A percentile compares a stretch with the other conserved stretches of the same genome.
Evolutionary conservation across 2,113 vertebrate species (phyloP).

Genomic region (Formicarius rufipectus): DNA sequence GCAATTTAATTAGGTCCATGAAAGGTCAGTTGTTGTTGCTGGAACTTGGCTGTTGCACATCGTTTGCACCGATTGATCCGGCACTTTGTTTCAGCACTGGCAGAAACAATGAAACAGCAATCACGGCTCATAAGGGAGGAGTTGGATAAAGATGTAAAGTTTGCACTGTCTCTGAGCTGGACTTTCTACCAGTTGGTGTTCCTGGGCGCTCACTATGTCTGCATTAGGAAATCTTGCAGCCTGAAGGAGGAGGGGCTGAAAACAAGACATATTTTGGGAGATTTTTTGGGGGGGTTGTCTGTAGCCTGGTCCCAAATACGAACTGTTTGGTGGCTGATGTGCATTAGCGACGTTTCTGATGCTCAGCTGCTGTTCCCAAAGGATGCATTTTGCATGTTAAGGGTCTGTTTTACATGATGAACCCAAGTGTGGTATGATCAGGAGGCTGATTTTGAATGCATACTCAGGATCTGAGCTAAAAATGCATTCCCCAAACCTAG

Average conservation of each 20-base stretch:
- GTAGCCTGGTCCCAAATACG: neutral
- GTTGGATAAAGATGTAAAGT: neutral
- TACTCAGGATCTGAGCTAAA: neutral
- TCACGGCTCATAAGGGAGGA: neutral
- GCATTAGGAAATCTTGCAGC: neutral
- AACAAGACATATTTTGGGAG: neutral
- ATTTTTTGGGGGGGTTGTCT: neutral
- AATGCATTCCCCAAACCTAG: neutral
- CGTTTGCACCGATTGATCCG: neutral
- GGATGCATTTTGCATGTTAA: neutral
- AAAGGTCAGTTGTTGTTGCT: conserved; percentile 48
- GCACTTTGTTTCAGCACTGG: neutral
- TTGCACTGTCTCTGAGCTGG: neutral
- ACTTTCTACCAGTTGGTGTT: neutral
- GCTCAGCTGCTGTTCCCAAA: neutral
- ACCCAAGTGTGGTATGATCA: neutral
- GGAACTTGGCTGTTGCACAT: conserved; percentile 21
- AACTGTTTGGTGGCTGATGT: neutral
- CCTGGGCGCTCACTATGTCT: neutral
- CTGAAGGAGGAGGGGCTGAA: neutral
- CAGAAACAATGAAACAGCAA: conserved; percentile 9
- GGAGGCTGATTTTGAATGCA: fast-evolving
- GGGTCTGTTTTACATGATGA: neutral
- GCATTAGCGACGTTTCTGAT: neutral
- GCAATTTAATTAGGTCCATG: neutral